phyloP scores from a whole-genome alignment of 2,113 vertebrate species.

The Rhinolophus ferrumequinum region DNA sequence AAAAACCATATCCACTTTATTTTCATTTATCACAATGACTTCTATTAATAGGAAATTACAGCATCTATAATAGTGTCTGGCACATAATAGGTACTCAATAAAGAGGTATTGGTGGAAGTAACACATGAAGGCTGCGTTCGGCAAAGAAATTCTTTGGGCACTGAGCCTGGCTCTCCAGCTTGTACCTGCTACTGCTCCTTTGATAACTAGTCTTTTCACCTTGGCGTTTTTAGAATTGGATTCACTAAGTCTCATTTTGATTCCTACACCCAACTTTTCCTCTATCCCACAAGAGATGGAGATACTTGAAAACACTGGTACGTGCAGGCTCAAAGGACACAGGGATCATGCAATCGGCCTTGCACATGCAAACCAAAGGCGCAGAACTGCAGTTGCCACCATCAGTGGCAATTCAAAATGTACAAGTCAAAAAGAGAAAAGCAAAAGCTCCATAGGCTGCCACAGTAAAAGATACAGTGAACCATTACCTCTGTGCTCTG shows the following conservation, averaged over 20 bases:
- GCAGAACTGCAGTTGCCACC: neutral
- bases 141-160: neutral
- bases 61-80: neutral
- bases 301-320: neutral
- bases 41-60: neutral
- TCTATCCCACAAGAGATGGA: neutral
- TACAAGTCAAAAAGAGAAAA: neutral
- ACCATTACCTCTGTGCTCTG: neutral
- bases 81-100: neutral
- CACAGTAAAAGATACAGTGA: neutral
- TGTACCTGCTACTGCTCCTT: neutral
- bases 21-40: conserved; percentile 4
- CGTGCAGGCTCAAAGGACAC: neutral
- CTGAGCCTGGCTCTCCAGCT: neutral
- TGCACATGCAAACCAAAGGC: neutral
- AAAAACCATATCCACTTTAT: conserved; percentile 2
- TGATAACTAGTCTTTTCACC: neutral
- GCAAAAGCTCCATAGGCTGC: neutral
- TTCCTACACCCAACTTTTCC: neutral
- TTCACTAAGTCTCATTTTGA: neutral
- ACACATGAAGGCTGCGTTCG: neutral
- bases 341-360: neutral
- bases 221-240: neutral
- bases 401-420: neutral
- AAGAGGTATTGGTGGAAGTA: neutral